phyloP scores from a whole-genome alignment of 2,888 invertebrate species.

The Polyommatus iphigenia region DNA sequence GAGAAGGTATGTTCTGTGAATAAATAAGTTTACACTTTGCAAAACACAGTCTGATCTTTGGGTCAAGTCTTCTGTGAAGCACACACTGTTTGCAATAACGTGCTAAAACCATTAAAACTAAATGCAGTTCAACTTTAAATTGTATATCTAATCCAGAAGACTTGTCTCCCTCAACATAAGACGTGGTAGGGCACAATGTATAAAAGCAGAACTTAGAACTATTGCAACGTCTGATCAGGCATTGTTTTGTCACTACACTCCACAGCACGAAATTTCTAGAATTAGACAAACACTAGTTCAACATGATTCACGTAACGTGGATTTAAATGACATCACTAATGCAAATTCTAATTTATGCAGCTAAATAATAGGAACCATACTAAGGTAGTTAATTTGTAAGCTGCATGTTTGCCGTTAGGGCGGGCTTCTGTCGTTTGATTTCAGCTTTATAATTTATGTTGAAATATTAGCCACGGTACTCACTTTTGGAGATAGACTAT shows the following conservation, averaged over 20 bases:
- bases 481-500: not conserved
- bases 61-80: not conserved
- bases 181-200: not conserved
- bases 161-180: not conserved
- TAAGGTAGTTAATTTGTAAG: constrained; percentile 67
- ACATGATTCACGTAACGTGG: constrained; percentile 33
- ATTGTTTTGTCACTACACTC: not conserved
- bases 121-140: not conserved
- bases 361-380: constrained; percentile 82
- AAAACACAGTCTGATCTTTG: not conserved
- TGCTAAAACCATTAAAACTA: not conserved
- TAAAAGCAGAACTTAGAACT: constrained; percentile 10
- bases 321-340: constrained; percentile 60
- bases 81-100: not conserved
- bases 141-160: not conserved
- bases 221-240: constrained; percentile 6
- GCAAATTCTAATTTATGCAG: constrained; percentile 78
- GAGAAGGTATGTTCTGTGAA: constrained; percentile 87
- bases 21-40: not conserved
- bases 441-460: constrained; percentile 33
- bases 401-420: constrained; percentile 38
- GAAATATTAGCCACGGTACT: not conserved
- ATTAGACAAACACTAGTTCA: constrained; percentile 41
- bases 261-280: constrained; percentile 35
- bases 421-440: constrained; percentile 32